Base-by-base conservation (phyloP, 1,140 invertebrate genomes). In the Hyles euphorbiae region DNA sequence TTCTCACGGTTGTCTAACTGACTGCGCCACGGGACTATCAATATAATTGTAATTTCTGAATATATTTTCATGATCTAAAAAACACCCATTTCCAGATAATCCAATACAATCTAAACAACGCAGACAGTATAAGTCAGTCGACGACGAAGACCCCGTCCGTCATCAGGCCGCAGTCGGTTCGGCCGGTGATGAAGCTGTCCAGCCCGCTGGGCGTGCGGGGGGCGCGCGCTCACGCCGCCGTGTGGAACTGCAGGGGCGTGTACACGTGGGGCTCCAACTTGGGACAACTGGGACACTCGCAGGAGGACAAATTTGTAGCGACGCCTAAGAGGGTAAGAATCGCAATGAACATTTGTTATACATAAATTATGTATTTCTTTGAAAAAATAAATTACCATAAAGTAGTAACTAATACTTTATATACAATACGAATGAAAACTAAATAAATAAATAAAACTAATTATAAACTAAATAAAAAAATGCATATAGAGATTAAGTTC, bases 241-340 rank as follows among this genome's bases (percentile, higher is more conserved):
- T 94, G 0, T 95, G 92, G 90, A 92, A 91, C 45, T 63, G 74
- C 2, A 81, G 87, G 40, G 87, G 85, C 0, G 63, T 91, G 0
- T 95, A 89, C 68, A 89, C 88, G 0, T 95, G 93, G 91, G 95
- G 95, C 9, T 84, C 93, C 0, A 94, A 96, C 87, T 89, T 91
- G 55, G 95, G 95, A 44, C 94, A 96, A 77, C 75, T 96, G 44
- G 94, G 94, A 63, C 91, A 90, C 54, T 62, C 81, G 5, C 78
- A 81, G 34, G 78, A 81, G 33, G 84, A 88, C 4, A 88, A 80
- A 65, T 44, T 78, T 9, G 70, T 90, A 6, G 54, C 74, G 0
- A 53, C 67, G 6, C 91, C 91, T 3, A 89, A 87, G 82, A 74
- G 83, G 67, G 89, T 91, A 64, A 81, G 72, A 22, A 22, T 22